Evolutionary conservation across 92 coral and sea anemone genomes (phyloP), one percentile per base, ranked within the genome.

Genomic region (Heteractis magnifica): DNA sequence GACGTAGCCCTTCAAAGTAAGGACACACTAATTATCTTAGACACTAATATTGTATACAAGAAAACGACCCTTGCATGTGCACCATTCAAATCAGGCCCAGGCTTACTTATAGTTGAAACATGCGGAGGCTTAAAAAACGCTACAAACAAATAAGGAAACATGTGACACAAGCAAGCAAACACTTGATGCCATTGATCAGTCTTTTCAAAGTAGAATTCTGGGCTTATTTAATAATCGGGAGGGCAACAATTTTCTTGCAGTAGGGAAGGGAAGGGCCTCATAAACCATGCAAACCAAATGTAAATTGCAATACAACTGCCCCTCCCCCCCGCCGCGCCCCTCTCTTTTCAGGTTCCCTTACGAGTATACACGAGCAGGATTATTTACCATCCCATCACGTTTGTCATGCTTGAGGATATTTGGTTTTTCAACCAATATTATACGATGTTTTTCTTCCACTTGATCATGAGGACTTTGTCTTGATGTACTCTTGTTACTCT

Each of bases 1-100:
- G 1, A 90, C 88, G 49, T 86, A 91, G 53, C 94, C 92, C 94
- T 91, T 5, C 48, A 77, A 84, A 3, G 18, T 3, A n/a, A 82
- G 65, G 18, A 59, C 15, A 11, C 6, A 15, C 14, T 59, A 59
- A 13, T 59, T 15, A 34, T 34, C 3, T 34, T 34, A 34, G 44
- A 26, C 26, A 26, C 26, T 26, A 26, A 26, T 26, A 26, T 26
- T 26, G 26, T 26, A 26, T 26, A 26, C 26, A 26, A 26, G 26
- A 26, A 26, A 26, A 26, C 26, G 26, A 0, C 26, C 26, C 26
- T 26, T 26, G 26, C 26, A 26, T 26, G 26, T 26, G 26, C 26
- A 26, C 26, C 26, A 0, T 26, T 34, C 44, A 34, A 34, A 34
- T 34, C 44, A 34, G 44, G 44, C 44, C 44, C 44, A 34, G 44